Conservation (phyloP, 1,140 invertebrate genomes). For the Hycleus phaleratus region DNA sequence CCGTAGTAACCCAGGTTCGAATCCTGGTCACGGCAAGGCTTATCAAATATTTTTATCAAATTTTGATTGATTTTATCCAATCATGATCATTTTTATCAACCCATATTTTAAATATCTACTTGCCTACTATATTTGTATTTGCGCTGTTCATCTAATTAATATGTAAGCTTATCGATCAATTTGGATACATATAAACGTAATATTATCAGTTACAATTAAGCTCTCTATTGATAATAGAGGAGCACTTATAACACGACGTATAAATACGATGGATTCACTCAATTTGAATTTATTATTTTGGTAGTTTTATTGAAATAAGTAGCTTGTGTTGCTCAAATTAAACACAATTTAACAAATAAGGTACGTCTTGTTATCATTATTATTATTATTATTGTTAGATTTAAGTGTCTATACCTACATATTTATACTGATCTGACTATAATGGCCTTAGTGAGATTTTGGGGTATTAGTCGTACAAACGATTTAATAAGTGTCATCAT, state of each 20-base stretch:
- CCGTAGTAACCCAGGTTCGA: slow-evolving; percentile 41
- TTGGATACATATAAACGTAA: too few species aligned
- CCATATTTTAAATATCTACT: too few species aligned
- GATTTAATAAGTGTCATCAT: slow-evolving; percentile 36
- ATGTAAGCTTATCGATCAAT: too few species aligned
- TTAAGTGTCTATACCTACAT: not conserved
- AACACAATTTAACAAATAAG: not conserved
- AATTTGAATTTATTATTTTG: not conserved
- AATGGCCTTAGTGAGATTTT: not conserved
- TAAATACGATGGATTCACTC: too few species aligned
- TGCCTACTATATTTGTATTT: too few species aligned
- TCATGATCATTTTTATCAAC: too few species aligned
- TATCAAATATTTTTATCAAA: not conserved
- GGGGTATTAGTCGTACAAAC: slow-evolving; percentile 30
- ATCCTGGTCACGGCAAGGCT: slow-evolving; percentile 37
- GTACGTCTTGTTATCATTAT: not conserved
- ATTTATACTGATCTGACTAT: not conserved
- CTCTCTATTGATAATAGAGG: too few species aligned
- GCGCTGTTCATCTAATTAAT: too few species aligned
- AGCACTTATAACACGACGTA: too few species aligned
- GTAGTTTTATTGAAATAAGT: not conserved
- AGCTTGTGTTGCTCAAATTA: not conserved
- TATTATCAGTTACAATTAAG: too few species aligned
- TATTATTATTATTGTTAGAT: not conserved
- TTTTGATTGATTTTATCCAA: not conserved